Evolutionary conservation across 2,797 vertebrate genomes (phyloP), one percentile per base, ranked within the genome.

Genomic region (Kryptolebias ocellatus): DNA sequence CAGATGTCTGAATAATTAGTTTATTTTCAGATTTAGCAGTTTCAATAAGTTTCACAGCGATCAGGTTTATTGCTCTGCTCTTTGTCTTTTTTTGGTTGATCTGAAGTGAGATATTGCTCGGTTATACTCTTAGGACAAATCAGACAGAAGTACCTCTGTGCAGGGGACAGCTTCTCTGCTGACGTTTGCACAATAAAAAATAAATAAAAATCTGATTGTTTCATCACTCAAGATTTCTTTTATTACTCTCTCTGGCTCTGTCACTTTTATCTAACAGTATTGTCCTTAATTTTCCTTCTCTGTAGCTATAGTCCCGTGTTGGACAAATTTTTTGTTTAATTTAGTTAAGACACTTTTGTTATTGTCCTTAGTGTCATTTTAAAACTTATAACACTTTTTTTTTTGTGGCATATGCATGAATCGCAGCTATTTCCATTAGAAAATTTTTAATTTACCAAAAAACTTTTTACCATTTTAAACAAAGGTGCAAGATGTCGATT

Each of bases 11-110:
- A 45, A 64, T 75, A 77, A 83, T 79, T 78, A 60, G 77, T 47
- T 65, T 64, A 69, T 79, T 76, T 80, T 86, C 76, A 78, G 78
- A 88, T 78, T 89, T 80, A 85, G 84, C 81, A 70, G 76, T 81
- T 84, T 76, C 62, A 34, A 74, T 5, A 27, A 45, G 65, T 79
- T 80, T 81, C 70, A 62, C 34, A 45, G 87, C 72, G 34, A 64
- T 65, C 11, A 7, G 31, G 49, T 76, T 84, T 84, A 86, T 84
- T 73, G 80, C 81, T 82, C 74, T 45, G 0, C 66, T 79, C 65
- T 68, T 55, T 1, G 5, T 83, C 72, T 78, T 80, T 83, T 24
- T 83, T 86, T 70, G 63, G 55, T 68, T 29, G 61, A 77, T 67
- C 73, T 73, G 58, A 66, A 64, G 56, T 64, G 70, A 79, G 82